phyloP scores from a whole-genome alignment of 1,140 invertebrate genomes.

The Euglossa dilemma region DNA sequence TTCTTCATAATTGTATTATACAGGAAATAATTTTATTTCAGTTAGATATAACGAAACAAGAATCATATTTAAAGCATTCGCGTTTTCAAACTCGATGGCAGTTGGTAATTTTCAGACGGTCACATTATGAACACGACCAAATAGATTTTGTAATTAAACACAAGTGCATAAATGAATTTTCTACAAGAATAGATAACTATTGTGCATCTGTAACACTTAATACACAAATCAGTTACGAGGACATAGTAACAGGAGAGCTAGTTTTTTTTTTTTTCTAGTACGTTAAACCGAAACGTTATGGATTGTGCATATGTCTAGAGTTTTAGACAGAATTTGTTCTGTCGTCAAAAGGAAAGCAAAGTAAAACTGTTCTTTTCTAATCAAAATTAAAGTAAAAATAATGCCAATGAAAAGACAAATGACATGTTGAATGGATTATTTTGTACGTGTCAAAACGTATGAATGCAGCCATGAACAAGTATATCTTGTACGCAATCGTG shows the following conservation, averaged over 20 bases:
- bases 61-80: slow-evolving; percentile 36
- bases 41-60: slow-evolving; percentile 36
- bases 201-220: slow-evolving; percentile 20
- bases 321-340: slow-evolving; percentile 18
- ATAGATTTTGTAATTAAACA: slow-evolving; percentile 42
- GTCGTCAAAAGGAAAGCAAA: not conserved
- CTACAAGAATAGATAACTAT: slow-evolving; percentile 25
- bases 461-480: slow-evolving; percentile 25
- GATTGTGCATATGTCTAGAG: not conserved
- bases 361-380: slow-evolving; percentile 38
- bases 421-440: slow-evolving; percentile 34
- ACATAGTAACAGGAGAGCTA: not conserved
- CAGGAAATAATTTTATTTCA: slow-evolving; percentile 54
- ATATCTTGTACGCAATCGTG: slow-evolving; percentile 52
- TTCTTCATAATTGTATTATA: slow-evolving; percentile 28
- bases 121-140: slow-evolving; percentile 29
- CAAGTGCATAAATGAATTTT: slow-evolving; percentile 43
- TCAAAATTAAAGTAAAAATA: slow-evolving; percentile 50
- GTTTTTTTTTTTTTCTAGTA: slow-evolving; percentile 3
- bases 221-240: slow-evolving; percentile 6
- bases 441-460: slow-evolving; percentile 56
- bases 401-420: slow-evolving; percentile 1
- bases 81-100: slow-evolving; percentile 10
- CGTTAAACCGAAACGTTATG: not conserved
- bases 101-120: slow-evolving; percentile 28